Conservation (phyloP, 2,113 vertebrate species). For the Gambusia holbrooki region DNA sequence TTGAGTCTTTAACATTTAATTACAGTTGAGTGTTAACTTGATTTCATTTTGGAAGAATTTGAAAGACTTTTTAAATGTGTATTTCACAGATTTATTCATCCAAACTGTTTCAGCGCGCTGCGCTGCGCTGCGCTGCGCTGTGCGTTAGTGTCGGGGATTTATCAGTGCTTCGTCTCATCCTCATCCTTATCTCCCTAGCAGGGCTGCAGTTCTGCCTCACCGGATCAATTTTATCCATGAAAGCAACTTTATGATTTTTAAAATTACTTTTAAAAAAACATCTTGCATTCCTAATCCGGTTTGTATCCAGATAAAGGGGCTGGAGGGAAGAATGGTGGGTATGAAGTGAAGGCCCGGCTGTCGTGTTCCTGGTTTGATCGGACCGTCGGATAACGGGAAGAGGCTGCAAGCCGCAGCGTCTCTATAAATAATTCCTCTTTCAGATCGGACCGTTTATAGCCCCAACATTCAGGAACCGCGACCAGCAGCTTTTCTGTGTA, state of each 20-base stretch:
- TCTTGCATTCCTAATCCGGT: neutral
- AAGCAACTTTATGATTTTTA: neutral
- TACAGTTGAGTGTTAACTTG: no score
- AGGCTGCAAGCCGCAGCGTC: neutral
- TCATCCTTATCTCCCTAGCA: neutral
- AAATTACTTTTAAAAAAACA: neutral
- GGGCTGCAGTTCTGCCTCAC: neutral
- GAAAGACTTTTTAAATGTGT: neutral
- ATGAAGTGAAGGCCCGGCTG: slow-evolving; percentile 1
- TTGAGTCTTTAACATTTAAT: no score
- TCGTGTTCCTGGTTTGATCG: slow-evolving; percentile 3
- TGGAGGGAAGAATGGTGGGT: neutral
- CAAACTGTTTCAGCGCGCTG: neutral
- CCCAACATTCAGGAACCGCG: slow-evolving; percentile 20
- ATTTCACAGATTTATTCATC: neutral
- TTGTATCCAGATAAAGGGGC: neutral
- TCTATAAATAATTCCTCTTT: slow-evolving; percentile 30
- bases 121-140: neutral
- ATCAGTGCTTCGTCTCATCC: neutral
- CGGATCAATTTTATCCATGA: neutral
- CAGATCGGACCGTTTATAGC: slow-evolving; percentile 32
- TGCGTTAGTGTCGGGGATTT: neutral
- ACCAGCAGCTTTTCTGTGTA: slow-evolving; percentile 1
- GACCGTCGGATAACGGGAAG: slow-evolving; percentile 15
- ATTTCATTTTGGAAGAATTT: no score